These are phyloP conservation scores for Balaenoptera acutorostrata DNA, from an alignment of 2,113 vertebrate species.

Conservation along the genomic window DNA sequence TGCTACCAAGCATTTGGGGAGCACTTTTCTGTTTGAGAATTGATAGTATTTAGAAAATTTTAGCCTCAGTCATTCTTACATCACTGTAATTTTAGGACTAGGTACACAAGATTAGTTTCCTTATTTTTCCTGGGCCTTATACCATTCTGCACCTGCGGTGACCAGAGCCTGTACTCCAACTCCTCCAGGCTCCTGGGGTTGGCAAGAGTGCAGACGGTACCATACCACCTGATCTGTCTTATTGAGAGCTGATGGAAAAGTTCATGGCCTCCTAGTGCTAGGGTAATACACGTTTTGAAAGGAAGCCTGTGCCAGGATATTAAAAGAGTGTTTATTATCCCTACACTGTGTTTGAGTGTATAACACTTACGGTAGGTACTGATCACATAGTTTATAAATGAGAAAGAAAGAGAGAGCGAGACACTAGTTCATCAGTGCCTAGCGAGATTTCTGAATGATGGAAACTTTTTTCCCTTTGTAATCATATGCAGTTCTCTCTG, in stretches of 20 bases:
- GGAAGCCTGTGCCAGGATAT: background rate
- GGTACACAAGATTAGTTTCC: background rate
- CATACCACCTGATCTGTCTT: background rate
- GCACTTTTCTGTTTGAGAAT: background rate
- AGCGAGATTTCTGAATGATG: conserved; percentile 8
- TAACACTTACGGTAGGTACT: background rate
- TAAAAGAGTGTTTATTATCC: background rate
- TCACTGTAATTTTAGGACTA: conserved; percentile 11
- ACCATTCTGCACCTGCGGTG: background rate
- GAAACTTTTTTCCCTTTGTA: background rate
- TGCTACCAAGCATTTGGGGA: background rate
- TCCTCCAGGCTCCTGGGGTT: background rate
- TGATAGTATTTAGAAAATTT: background rate
- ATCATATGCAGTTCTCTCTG: background rate
- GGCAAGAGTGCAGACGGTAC: background rate
- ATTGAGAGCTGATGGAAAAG: background rate
- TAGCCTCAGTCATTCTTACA: background rate
- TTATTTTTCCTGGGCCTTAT: background rate
- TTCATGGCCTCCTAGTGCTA: background rate
- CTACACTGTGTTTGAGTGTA: background rate
- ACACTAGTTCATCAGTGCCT: background rate
- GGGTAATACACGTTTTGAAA: background rate
- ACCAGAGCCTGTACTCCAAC: background rate
- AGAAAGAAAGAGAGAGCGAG: background rate
- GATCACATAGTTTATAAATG: background rate